phyloP scores from a whole-genome alignment of 2,797 vertebrate genomes.

The Echiichthys vipera region DNA sequence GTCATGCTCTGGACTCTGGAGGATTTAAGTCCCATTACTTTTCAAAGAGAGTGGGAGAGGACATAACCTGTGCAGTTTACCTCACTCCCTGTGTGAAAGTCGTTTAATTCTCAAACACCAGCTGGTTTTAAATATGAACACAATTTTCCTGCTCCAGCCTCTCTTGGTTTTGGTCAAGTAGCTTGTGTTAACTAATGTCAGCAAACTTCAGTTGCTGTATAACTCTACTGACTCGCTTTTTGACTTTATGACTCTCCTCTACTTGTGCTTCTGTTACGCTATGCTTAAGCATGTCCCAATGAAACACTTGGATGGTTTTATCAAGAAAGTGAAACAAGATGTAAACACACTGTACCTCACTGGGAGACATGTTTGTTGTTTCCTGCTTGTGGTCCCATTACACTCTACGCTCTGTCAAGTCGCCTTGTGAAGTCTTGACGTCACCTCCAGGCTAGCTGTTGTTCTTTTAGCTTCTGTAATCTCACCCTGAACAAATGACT shows the following conservation, averaged over 20 bases:
- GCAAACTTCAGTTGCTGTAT: neutral
- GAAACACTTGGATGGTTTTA: neutral
- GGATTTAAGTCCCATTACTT: constrained; percentile 37
- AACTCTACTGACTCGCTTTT: neutral
- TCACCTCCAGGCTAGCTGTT: neutral
- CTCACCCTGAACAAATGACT: neutral
- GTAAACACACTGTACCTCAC: neutral
- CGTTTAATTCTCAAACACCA: neutral
- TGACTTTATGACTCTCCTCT: neutral
- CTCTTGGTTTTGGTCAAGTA: neutral
- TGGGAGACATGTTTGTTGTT: neutral
- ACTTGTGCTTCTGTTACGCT: neutral
- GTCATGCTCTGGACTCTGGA: constrained; percentile 24
- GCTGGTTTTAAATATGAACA: constrained; percentile 7
- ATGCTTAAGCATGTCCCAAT: neutral
- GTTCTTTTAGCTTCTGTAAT: neutral
- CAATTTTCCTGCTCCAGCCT: neutral
- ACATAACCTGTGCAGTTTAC: neutral
- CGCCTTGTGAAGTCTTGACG: neutral
- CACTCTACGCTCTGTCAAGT: neutral
- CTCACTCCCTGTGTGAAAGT: neutral
- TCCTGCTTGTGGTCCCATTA: neutral
- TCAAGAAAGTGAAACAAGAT: neutral
- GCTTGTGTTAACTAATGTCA: neutral
- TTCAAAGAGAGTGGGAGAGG: constrained; percentile 20